Conservation (phyloP, 1,140 invertebrate species). For the Drepana arcuata region DNA sequence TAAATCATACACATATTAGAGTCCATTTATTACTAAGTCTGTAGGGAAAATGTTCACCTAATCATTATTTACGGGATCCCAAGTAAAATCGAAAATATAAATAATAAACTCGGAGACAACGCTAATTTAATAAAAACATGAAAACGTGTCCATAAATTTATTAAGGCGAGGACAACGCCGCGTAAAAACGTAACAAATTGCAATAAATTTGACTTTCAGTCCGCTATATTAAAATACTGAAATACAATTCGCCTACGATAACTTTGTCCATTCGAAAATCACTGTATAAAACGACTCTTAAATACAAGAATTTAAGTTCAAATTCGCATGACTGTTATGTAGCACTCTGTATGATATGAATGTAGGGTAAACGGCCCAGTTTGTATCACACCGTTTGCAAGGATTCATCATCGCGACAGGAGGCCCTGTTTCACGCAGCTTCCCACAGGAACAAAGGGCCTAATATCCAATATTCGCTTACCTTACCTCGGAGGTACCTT, state of each 20-base stretch:
- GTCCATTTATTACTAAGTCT: too few species aligned
- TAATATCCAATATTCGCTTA: conserved; percentile 55
- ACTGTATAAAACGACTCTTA: conserved; percentile 1
- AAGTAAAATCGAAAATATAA: too few species aligned
- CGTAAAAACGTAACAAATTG: conserved; percentile 26
- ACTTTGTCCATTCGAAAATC: too few species aligned
- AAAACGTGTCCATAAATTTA: conserved; percentile 41
- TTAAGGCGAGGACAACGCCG: conserved; percentile 22
- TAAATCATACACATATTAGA: too few species aligned
- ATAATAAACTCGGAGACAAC: too few species aligned
- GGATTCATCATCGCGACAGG: conserved; percentile 56
- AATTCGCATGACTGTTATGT: conserved; percentile 3
- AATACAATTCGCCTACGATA: conserved; percentile 8
- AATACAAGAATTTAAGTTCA: conserved; percentile 5
- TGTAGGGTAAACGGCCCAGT: conserved; percentile 26
- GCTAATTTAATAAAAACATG: conserved; percentile 10
- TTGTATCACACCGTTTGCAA: conserved; percentile 28
- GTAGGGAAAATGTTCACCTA: too few species aligned
- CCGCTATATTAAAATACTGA: conserved; percentile 54
- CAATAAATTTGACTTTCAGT: conserved; percentile 34
- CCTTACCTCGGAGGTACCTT: conserved; percentile 4
- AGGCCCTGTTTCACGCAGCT: conserved; percentile 34
- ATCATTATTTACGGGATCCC: too few species aligned
- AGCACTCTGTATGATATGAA: conserved; percentile 6
- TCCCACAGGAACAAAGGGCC: conserved; percentile 12